Percentiles rank a stretch among this genome's conserved stretches.
Conservation (phyloP, 2,888 invertebrate species). For the Drosophila helvetica region DNA sequence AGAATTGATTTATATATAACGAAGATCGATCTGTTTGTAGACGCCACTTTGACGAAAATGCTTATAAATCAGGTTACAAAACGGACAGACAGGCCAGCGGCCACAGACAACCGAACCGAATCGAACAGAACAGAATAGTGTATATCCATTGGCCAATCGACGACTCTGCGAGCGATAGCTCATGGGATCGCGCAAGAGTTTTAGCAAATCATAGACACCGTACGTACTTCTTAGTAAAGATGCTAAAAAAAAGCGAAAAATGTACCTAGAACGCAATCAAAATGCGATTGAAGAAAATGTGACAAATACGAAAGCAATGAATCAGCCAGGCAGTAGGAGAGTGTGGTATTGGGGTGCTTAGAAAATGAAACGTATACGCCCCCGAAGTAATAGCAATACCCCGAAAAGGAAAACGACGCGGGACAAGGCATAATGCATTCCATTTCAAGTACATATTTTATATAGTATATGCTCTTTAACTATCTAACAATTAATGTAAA, state of each 20-base stretch:
- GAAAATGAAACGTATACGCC: neutral
- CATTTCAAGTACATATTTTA: conserved; percentile 79
- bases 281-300: conserved; percentile 79
- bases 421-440: conserved; percentile 50
- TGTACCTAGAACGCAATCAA: conserved; percentile 78
- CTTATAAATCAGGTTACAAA: conserved; percentile 31
- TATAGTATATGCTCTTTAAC: conserved; percentile 71
- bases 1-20: conserved; percentile 62
- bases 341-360: conserved; percentile 2
- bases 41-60: conserved; percentile 50
- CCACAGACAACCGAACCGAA: neutral
- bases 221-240: conserved; percentile 31
- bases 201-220: conserved; percentile 36
- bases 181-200: neutral
- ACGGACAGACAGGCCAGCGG: too few relatives aligned
- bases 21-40: conserved; percentile 58
- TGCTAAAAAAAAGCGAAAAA: conserved; percentile 45
- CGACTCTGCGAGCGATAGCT: neutral
- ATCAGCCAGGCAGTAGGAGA: conserved; percentile 21
- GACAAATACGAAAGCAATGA: conserved; percentile 65
- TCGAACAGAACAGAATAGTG: neutral
- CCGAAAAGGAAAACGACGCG: conserved; percentile 42
- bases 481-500: conserved; percentile 55
- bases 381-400: neutral
- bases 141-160: conserved; percentile 29